A percentile compares a stretch with the other conserved stretches of the same genome.
phyloP scores from a whole-genome alignment of 2,888 invertebrate species.

The Mamestra brassicae region DNA sequence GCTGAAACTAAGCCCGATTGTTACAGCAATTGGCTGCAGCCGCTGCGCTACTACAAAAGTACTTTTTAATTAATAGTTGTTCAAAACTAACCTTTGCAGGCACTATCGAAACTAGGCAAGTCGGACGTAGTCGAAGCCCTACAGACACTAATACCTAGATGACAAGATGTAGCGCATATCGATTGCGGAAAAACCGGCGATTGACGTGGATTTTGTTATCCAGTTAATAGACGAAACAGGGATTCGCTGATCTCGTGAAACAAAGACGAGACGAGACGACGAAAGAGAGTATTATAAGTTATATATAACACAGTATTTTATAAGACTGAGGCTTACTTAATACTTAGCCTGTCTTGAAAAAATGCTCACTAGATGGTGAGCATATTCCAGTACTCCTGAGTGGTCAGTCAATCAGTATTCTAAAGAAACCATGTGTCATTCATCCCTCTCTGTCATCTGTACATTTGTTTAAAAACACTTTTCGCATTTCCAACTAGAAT shows the following conservation, averaged over 20 bases:
- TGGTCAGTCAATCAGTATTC: slow-evolving; percentile 29
- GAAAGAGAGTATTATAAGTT: too few relatives aligned
- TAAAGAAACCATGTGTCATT: not conserved
- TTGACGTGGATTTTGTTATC: not conserved
- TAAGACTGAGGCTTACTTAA: too few relatives aligned
- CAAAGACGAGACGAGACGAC: too few relatives aligned
- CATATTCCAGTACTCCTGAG: too few relatives aligned
- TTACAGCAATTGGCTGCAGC: slow-evolving; percentile 55
- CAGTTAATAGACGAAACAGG: not conserved
- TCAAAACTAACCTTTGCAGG: not conserved
- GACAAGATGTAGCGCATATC: not conserved
- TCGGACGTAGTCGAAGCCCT: slow-evolving; percentile 25
- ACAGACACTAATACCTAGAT: slow-evolving; percentile 21
- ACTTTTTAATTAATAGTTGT: slow-evolving; percentile 51
- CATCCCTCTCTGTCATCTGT: slow-evolving; percentile 3
- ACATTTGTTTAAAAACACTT: slow-evolving; percentile 17
- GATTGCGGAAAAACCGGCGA: slow-evolving; percentile 1
- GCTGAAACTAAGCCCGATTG: slow-evolving; percentile 33
- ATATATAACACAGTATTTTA: too few relatives aligned
- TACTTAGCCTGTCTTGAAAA: too few relatives aligned
- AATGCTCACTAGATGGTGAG: too few relatives aligned
- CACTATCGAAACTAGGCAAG: slow-evolving; percentile 6
- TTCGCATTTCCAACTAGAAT: slow-evolving; percentile 33
- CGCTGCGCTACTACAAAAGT: slow-evolving; percentile 21
- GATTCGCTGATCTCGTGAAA: not conserved